Base-by-base conservation (phyloP, 2,888 invertebrate species). In the Limnephilus rhombicus region DNA sequence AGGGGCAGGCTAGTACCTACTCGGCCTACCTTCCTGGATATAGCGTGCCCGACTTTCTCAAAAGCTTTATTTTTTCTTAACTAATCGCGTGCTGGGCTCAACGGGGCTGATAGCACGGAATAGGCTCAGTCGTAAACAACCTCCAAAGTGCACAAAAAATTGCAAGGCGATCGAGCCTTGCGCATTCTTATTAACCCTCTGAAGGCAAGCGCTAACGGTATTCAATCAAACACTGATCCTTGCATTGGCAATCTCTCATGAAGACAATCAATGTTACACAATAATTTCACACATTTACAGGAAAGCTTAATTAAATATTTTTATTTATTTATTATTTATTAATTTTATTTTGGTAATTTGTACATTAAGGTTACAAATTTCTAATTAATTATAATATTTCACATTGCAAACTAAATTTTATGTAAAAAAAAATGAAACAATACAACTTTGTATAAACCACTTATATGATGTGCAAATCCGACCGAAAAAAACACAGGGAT, bases 91-190 rank as follows among this genome's bases (percentile, higher is more conserved):
- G 87, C 87, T 24, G 29, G 34, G 87, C 53, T 13, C 49, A 34
- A 31, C 53, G 29, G 29, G 34, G 87, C 53, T 13, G 87, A 34
- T 41, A 37, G 87, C 87, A 87, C 87, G 87, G 18, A 87, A 87
- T 87, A 87, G 29, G 87, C 87, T 31, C 87, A 37, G 53, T 87
- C 87, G 53, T 87, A 87, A 87, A 87, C 53, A 87, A 87, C 34
- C 87, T 87, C 49, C 29, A 53, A 85, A 87, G 87, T 87, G 87
- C 87, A 87, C 87, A 87, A 87, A 87, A 87, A 87, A 87, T 87
- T 87, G 87, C 87, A 87, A 87, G 49, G 53, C 31, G 53, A 53
- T 87, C 29, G 13, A 53, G 87, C 53, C 29, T 41, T 34, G 34
- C 85, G 41, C 41, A 41, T 85, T 85, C 31, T 83, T 83, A 18